Conservation (phyloP, 2,888 invertebrate species). For the Cheiracanthium punctorium region DNA sequence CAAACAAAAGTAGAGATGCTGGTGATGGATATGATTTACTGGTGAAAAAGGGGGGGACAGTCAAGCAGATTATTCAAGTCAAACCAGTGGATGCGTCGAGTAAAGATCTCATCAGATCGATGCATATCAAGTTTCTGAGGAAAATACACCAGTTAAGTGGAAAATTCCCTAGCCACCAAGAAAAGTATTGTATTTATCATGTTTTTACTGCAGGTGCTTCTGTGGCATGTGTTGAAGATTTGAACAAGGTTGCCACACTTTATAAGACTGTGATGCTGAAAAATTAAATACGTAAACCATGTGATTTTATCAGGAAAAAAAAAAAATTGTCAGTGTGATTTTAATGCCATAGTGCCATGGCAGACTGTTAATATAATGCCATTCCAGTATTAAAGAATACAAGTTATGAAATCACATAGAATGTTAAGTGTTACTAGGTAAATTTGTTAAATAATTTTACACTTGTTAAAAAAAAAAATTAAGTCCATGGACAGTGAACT, state of each 20-base stretch:
- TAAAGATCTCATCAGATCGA: not conserved
- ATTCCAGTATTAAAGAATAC: no score
- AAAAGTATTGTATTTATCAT: not conserved
- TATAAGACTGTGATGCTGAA: not conserved
- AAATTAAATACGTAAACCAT: no score
- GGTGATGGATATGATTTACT: not conserved
- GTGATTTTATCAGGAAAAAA: no score
- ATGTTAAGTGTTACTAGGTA: no score
- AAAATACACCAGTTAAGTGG: not conserved
- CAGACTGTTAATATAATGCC: no score
- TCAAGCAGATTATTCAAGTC: not conserved
- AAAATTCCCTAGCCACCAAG: not conserved
- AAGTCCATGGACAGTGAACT: no score
- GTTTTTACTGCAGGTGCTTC: not conserved
- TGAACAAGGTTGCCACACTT: not conserved
- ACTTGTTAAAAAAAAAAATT: no score
- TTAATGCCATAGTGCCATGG: no score
- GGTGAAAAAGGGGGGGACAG: not conserved
- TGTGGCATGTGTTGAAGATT: not conserved
- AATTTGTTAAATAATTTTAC: no score
- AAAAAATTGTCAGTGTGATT: no score
- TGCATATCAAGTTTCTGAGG: not conserved
- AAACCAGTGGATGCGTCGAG: not conserved
- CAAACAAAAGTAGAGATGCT: no score
- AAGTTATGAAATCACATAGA: no score